Percentiles rank a stretch among this genome's conserved stretches.
These are phyloP conservation scores for Dryadula phaetusa DNA, from an alignment of 2,888 invertebrate genomes.

Conservation along the genomic window DNA sequence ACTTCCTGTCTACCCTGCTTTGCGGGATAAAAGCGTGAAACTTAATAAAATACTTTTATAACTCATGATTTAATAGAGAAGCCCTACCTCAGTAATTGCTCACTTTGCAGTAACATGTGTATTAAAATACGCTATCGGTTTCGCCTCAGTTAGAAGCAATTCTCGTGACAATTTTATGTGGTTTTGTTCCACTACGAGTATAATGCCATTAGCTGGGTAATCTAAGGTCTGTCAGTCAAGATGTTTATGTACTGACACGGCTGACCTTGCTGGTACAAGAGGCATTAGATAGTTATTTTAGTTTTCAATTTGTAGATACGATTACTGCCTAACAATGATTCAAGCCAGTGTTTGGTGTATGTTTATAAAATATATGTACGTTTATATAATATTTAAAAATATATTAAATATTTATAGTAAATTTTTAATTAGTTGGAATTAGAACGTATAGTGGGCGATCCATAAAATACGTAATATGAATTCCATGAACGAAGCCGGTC, in stretches of 20 bases:
- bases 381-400: too few species aligned
- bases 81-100: conserved; percentile 17
- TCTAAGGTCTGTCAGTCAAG: not conserved
- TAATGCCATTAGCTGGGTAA: conserved; percentile 1
- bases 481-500: too few species aligned
- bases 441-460: too few species aligned
- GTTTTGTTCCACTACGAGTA: conserved; percentile 6
- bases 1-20: too few species aligned
- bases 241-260: not conserved
- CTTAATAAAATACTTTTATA: too few species aligned
- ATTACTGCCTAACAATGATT: not conserved
- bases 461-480: too few species aligned
- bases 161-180: conserved; percentile 2
- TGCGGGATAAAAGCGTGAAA: too few species aligned
- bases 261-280: not conserved
- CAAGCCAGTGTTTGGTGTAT: not conserved
- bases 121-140: conserved; percentile 35
- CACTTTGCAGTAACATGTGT: not conserved
- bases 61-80: not conserved
- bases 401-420: too few species aligned
- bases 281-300: not conserved
- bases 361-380: not conserved
- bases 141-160: not conserved
- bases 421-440: too few species aligned
- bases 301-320: not conserved